Base-by-base conservation (phyloP, 2,888 invertebrate genomes). In the Andrena camellia region DNA sequence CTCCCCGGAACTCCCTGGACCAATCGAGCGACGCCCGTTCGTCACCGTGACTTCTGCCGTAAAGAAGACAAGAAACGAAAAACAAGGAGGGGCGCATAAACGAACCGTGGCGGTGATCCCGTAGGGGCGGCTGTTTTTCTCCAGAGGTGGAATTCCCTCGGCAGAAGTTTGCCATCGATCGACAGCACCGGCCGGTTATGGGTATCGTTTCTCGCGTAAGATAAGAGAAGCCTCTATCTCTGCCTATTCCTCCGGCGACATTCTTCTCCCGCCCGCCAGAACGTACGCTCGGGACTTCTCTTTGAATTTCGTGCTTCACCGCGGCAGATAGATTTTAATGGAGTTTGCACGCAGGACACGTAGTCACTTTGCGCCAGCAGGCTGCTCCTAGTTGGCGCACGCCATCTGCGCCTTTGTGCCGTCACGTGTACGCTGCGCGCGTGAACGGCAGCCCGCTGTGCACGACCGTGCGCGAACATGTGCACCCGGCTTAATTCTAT, bases 251-350 rank as follows among this genome's bases (percentile, higher is more conserved):
- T 54, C 26, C 23, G 70, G 29, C 17, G 33, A 31, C 35, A 29
- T 3, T 66, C 72, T 66, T 66, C 50, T 57, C 2, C 48, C 10
- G 23, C 17, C 69, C 23, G 35, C 23, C 33, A 6, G 42, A 72
- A 67, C 59, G 64, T 52, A 67, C 70, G 60, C 66, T 60, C 52
- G 78, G 89, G 90, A 90, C 91, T 91, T 13, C 90, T 91, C 91
- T 90, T 91, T 91, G 91, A 93, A 92, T 93, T 92, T 90, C 91
- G 76, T 85, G 89, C 86, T 86, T 88, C 88, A 76, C 83, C 73
- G 67, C 50, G 78, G 84, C 79, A 86, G 91, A 92, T 93, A 91
- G 92, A 93, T 92, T 93, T 93, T 93, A 93, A 92, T 93, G 91
- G 91, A 90, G 86, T 93, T 92, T 89, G 92, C 90, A 93, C 81